phyloP scores from a whole-genome alignment of 2,888 invertebrate species.

The Heliconius ismenius region DNA sequence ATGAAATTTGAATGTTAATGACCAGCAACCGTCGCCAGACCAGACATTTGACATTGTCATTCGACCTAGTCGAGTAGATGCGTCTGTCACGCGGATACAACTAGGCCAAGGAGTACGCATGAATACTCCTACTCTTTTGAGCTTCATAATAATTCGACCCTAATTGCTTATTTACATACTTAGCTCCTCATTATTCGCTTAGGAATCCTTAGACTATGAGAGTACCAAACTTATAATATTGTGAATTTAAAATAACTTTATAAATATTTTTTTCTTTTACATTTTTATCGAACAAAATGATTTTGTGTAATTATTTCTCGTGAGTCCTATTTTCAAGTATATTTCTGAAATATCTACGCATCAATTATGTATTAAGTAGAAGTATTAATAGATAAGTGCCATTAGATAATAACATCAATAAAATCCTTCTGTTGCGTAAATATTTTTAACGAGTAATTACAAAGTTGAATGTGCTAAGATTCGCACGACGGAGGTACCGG shows the following conservation, averaged over 20 bases:
- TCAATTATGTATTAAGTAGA: not conserved
- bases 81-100: conserved; percentile 67
- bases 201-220: not conserved
- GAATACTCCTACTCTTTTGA: conserved; percentile 59
- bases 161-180: conserved; percentile 25
- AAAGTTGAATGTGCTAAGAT: conserved; percentile 60
- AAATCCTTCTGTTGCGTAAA: conserved; percentile 36
- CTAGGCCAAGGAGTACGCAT: conserved; percentile 70
- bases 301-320: not conserved
- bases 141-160: conserved; percentile 29
- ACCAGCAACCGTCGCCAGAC: conserved; percentile 36
- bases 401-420: conserved; percentile 1
- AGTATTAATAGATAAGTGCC: not conserved
- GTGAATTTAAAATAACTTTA: not conserved
- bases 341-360: not conserved
- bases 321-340: not conserved
- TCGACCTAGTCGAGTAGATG: conserved; percentile 53
- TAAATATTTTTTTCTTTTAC: too few species aligned
- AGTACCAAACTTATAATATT: not conserved
- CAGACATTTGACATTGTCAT: conserved; percentile 49
- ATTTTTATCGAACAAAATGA: not conserved
- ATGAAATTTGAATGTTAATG: not conserved
- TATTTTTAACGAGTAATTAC: conserved; percentile 41
- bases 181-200: conserved; percentile 19
- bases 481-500: conserved; percentile 68